Evolutionary conservation across 2,888 invertebrate species (phyloP).

Genomic region (Conchocele bisecta): DNA sequence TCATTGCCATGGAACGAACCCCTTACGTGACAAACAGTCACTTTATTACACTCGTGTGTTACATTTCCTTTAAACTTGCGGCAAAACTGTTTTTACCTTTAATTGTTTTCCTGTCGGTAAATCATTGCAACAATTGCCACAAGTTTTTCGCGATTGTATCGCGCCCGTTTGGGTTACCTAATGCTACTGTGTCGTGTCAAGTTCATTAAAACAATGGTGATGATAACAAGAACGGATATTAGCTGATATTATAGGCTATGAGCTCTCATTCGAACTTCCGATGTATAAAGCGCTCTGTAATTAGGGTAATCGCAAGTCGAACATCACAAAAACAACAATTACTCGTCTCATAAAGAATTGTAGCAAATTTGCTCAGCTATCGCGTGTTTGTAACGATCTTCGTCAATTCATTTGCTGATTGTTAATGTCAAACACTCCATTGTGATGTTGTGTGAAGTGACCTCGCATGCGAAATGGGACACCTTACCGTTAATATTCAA

Average conservation of each 20-base stretch:
- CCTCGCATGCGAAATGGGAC: too few species aligned
- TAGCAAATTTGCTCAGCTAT: too few species aligned
- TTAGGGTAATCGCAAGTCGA: conserved; percentile 14
- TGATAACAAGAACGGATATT: conserved; percentile 10
- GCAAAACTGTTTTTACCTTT: conserved; percentile 47
- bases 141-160: conserved; percentile 12
- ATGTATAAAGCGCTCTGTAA: conserved; percentile 9
- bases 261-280: conserved; percentile 5
- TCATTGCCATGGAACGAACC: too few species aligned
- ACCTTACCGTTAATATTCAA: too few species aligned
- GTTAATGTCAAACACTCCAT: too few species aligned
- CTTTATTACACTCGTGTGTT: too few species aligned
- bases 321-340: conserved; percentile 13
- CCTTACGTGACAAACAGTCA: too few species aligned
- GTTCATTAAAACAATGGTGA: conserved; percentile 15
- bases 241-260: conserved; percentile 12
- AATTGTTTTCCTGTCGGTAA: conserved; percentile 45
- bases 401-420: too few species aligned
- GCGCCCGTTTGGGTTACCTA: neutral
- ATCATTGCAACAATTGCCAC: conserved; percentile 2
- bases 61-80: too few species aligned
- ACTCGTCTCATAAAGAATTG: too few species aligned
- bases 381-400: too few species aligned
- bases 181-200: conserved; percentile 7
- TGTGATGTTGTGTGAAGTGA: too few species aligned